Evolutionary conservation across 1,140 invertebrate species (phyloP), one percentile per base, ranked within the genome.

Genomic region (Pemphigus obesinymphae): DNA sequence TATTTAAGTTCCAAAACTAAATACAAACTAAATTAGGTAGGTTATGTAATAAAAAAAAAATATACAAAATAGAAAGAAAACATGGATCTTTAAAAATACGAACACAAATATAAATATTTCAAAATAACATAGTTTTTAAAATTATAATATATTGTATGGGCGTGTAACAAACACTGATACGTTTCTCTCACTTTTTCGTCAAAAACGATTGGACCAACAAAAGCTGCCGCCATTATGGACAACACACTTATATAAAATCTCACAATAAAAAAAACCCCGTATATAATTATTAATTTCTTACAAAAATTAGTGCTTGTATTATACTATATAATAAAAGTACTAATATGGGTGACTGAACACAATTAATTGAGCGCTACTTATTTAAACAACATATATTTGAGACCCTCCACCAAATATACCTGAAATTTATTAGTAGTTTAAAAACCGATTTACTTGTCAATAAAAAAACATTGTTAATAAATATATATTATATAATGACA

Each of bases 161-260:
- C n/a, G 26, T 63, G 26, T 63, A 34, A 31, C 29, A 34, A 70
- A 72, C 70, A 73, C 70, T 48, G 70, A 53, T 37, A 76, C 73
- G 50, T 76, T 76, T 58, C 73, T 76, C 73, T 76, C 73, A 76
- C 73, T 76, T 76, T n/a, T 55, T 53, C 50, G 73, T 76, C 73
- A 55, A 37, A 55, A 37, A 58, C 73, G 50, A 40, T 58, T 58
- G 73, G 73, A 76, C 73, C 73, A 48, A 53, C 48, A 31, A 75
- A 53, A 75, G 26, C 17, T 7, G 72, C n/a, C 72, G 34, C n/a
- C n/a, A n/a, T n/a, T n/a, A n/a, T 31, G 13, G 26, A 31, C 63
- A 26, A 45, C 40, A 26, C 8, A 72, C 26, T 72, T 45, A 29
- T 45, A 72, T 72, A 72, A 72, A 48, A 72, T 72, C 26, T 75